Evolutionary conservation across 2,888 invertebrate genomes (phyloP).

Genomic region (Ptilodon capucinus): DNA sequence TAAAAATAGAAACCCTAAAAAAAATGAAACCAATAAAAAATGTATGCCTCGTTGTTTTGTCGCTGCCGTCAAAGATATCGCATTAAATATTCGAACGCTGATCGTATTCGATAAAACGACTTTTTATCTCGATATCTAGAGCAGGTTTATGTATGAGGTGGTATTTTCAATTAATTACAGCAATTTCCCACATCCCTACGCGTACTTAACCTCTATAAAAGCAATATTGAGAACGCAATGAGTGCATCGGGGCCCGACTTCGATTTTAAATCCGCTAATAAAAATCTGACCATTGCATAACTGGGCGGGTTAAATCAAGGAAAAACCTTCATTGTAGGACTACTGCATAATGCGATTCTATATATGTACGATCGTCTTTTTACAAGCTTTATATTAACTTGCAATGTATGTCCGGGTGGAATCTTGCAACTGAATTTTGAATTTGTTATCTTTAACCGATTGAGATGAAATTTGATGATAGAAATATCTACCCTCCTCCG

Average conservation of each 20-base stretch:
- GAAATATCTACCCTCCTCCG: too few relatives aligned
- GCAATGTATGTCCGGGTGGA: too few relatives aligned
- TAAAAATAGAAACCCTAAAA: too few relatives aligned
- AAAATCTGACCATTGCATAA: slow-evolving; percentile 6
- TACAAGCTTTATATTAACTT: too few relatives aligned
- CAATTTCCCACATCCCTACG: slow-evolving; percentile 8
- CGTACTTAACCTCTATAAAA: slow-evolving; percentile 13
- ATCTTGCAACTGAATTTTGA: too few relatives aligned
- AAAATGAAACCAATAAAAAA: neutral
- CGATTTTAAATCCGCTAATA: slow-evolving; percentile 18
- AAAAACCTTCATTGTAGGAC: neutral
- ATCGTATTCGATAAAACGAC: neutral
- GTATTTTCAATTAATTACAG: slow-evolving; percentile 13
- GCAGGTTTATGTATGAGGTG: neutral
- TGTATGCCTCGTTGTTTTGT: neutral
- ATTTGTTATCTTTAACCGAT: too few relatives aligned
- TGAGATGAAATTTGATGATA: too few relatives aligned
- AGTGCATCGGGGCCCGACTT: slow-evolving; percentile 9
- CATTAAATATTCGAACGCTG: neutral
- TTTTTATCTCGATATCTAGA: neutral
- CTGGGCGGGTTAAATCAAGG: neutral
- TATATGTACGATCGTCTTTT: too few relatives aligned
- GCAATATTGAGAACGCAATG: slow-evolving; percentile 3
- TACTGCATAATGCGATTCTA: neutral
- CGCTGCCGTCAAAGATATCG: neutral